Evolutionary conservation across 2,888 invertebrate species (phyloP).

Genomic region (Xestia ashworthii): DNA sequence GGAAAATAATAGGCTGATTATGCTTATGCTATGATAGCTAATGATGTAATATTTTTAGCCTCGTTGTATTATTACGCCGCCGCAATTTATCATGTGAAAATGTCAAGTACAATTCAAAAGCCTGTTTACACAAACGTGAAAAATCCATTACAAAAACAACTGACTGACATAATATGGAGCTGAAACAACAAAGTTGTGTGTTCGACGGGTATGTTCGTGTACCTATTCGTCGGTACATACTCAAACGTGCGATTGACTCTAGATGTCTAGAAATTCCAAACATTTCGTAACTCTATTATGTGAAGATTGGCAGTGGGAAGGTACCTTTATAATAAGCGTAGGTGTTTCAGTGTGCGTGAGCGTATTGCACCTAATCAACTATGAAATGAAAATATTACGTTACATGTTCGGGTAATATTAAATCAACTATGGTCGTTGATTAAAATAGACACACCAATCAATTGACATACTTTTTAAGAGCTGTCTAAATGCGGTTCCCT

Average conservation of each 20-base stretch:
- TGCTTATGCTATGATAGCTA: background rate
- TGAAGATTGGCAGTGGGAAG: background rate
- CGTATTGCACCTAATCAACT: background rate
- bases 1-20: too few relatives aligned
- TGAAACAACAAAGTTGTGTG: constrained; percentile 6
- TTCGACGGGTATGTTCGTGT: background rate
- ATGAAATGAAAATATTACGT: background rate
- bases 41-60: background rate
- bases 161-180: constrained; percentile 4
- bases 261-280: constrained; percentile 13
- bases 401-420: background rate
- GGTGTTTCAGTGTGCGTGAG: background rate
- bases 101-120: background rate
- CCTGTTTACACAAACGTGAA: constrained; percentile 16
- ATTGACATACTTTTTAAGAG: too few relatives aligned
- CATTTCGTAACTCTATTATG: background rate
- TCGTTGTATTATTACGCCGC: background rate
- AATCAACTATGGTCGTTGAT: too few relatives aligned
- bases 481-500: too few relatives aligned
- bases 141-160: constrained; percentile 29
- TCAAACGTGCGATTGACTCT: background rate
- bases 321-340: background rate
- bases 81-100: background rate
- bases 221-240: background rate
- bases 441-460: background rate